Conservation (phyloP, 2,113 vertebrate genomes). For the Callopanchax toddi region DNA sequence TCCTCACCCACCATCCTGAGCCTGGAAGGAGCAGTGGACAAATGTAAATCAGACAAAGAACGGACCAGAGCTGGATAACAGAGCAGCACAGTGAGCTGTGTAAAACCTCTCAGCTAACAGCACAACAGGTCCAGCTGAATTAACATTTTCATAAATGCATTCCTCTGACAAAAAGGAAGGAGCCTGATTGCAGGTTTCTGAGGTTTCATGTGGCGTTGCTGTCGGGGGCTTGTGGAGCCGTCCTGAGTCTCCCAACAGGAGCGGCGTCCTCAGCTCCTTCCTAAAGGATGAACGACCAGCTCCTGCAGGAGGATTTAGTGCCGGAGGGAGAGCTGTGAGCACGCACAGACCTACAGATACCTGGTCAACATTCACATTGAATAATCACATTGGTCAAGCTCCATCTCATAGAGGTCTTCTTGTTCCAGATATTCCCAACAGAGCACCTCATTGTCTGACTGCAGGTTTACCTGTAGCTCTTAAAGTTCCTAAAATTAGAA, state of each 20-base stretch:
- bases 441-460: too few relatives aligned
- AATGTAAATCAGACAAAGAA: not conserved
- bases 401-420: too few relatives aligned
- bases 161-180: conserved; percentile 7
- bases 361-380: not conserved
- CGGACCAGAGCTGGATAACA: not conserved
- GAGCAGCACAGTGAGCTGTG: not conserved
- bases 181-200: conserved; percentile 12
- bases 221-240: conserved; percentile 46
- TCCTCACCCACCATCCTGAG: conserved; percentile 2
- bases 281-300: conserved; percentile 60
- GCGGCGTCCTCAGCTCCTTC: conserved; percentile 11
- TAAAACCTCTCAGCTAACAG: conserved; percentile 4
- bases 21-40: not conserved
- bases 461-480: too few relatives aligned
- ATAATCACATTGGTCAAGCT: too few relatives aligned
- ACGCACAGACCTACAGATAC: too few relatives aligned
- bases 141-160: conserved; percentile 4
- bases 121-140: conserved; percentile 6
- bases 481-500: too few relatives aligned
- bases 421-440: too few relatives aligned
- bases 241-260: conserved; percentile 38
- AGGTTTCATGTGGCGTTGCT: conserved; percentile 22
- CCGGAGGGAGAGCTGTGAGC: conserved; percentile 41
- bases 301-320: conserved; percentile 33